phyloP scores from a whole-genome alignment of 2,888 invertebrate genomes.

The Helicoverpa assulta region DNA sequence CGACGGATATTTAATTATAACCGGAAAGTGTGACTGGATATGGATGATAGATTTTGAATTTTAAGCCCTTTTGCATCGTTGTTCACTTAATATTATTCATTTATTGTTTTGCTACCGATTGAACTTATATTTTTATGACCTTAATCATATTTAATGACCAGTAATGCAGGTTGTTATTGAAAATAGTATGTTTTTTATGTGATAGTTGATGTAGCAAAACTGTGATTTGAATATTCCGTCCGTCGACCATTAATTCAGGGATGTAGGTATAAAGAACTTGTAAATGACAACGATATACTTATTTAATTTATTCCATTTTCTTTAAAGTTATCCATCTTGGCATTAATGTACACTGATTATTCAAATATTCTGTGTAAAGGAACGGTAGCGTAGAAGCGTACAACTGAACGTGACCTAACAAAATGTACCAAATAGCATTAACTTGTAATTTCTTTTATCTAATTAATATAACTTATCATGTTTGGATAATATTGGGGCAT shows the following conservation, averaged over 20 bases:
- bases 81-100: too few species aligned
- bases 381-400: neutral
- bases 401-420: conserved; percentile 15
- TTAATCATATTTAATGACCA: neutral
- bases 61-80: too few species aligned
- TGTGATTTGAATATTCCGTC: neutral
- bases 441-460: conserved; percentile 50
- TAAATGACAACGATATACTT: conserved; percentile 3
- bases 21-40: conserved; percentile 2
- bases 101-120: neutral
- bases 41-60: too few species aligned
- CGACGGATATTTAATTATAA: conserved; percentile 21
- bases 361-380: conserved; percentile 17
- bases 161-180: neutral
- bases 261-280: conserved; percentile 4
- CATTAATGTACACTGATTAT: conserved; percentile 23
- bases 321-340: conserved; percentile 16
- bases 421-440: conserved; percentile 57
- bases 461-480: conserved; percentile 33
- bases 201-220: neutral
- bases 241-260: conserved; percentile 8
- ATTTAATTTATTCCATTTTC: conserved; percentile 23
- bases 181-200: too few species aligned
- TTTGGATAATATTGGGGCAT: conserved; percentile 14
- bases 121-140: neutral